phyloP scores from a whole-genome alignment of 2,113 vertebrate species.

The Strigops habroptila region DNA sequence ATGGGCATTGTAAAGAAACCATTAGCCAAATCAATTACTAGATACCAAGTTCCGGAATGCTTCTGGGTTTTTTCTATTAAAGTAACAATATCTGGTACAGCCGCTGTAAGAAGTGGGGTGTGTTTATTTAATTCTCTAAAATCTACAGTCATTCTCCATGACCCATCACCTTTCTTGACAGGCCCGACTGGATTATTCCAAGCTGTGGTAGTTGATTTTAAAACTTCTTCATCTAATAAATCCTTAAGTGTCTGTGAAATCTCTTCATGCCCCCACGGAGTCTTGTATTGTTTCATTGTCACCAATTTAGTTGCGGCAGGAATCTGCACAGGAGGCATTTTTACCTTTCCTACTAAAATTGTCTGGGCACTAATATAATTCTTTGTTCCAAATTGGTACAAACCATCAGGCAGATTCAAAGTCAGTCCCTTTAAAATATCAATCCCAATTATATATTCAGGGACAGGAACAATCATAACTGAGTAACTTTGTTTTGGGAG shows the following conservation, averaged over 20 bases:
- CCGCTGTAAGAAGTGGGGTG: background rate
- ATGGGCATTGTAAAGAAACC: background rate
- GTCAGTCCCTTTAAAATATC: background rate
- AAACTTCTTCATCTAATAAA: background rate
- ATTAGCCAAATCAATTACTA: background rate
- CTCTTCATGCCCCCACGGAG: background rate
- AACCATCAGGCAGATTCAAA: background rate
- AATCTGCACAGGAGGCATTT: background rate
- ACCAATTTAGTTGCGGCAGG: background rate
- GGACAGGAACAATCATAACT: background rate
- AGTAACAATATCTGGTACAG: background rate
- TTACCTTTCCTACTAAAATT: background rate
- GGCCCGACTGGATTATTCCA: background rate
- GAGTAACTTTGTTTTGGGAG: background rate
- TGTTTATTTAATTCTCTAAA: background rate
- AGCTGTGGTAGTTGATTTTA: background rate
- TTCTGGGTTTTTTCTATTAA: background rate
- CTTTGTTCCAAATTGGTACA: background rate
- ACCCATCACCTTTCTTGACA: background rate
- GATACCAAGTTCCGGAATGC: background rate
- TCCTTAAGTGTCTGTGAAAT: background rate
- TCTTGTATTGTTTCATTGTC: background rate
- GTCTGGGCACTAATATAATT: background rate
- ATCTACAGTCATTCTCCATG: background rate
- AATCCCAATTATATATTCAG: background rate